These are phyloP conservation scores for Alfaro cultratus DNA, from an alignment of 2,797 vertebrate species.

Conservation along the genomic window DNA sequence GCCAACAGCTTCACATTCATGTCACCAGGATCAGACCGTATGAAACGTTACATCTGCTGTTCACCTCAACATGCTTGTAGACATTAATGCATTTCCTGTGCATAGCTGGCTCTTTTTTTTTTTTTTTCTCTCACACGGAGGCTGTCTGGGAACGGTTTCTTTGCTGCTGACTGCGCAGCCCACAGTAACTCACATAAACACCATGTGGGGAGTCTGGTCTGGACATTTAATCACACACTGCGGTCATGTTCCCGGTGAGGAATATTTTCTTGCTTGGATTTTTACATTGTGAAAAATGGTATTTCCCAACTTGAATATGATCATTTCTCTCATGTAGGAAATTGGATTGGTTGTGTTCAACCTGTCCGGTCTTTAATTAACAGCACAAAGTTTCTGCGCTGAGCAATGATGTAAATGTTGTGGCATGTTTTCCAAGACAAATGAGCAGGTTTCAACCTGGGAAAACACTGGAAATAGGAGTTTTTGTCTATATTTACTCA, in stretches of 20 bases:
- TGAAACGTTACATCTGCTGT: slow-evolving; percentile 23
- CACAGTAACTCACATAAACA: slow-evolving; percentile 71
- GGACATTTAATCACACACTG: slow-evolving; percentile 68
- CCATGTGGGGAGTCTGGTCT: slow-evolving; percentile 66
- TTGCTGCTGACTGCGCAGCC: slow-evolving; percentile 62
- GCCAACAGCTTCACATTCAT: neutral
- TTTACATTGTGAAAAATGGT: slow-evolving; percentile 18
- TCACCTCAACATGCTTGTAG: slow-evolving; percentile 32
- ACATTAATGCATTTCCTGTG: slow-evolving; percentile 28
- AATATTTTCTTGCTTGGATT: slow-evolving; percentile 34
- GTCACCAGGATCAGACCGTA: neutral
- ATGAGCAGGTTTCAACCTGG: slow-evolving; percentile 27
- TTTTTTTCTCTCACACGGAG: slow-evolving; percentile 41
- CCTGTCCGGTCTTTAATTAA: neutral
- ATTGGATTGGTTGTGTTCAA: neutral
- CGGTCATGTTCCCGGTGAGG: slow-evolving; percentile 41
- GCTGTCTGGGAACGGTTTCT: slow-evolving; percentile 54
- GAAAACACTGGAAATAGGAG: slow-evolving; percentile 37
- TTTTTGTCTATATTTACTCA: slow-evolving; percentile 34
- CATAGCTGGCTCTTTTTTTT: slow-evolving; percentile 40
- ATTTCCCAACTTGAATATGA: slow-evolving; percentile 18
- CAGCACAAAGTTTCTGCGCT: neutral
- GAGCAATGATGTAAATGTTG: slow-evolving; percentile 10
- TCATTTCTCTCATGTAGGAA: neutral
- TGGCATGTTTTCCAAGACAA: slow-evolving; percentile 23